These are phyloP conservation scores for Cerceris ruficornis DNA, from an alignment of 2,888 invertebrate species.

Conservation along the genomic window DNA sequence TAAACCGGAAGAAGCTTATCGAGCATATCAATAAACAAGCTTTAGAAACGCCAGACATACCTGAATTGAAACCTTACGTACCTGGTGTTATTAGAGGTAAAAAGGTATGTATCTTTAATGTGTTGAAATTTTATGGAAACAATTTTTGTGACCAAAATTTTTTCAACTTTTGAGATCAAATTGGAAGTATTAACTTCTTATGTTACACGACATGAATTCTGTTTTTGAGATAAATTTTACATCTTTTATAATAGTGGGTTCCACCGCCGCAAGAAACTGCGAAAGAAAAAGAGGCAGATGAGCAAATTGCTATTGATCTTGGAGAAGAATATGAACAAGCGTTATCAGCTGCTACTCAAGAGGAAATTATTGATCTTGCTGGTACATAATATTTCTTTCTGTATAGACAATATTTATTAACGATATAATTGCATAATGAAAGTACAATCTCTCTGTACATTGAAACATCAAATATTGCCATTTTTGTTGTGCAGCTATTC, in stretches of 20 bases:
- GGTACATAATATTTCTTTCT: conserved; percentile 82
- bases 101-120: conserved; percentile 85
- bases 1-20: conserved; percentile 96
- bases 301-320: conserved; percentile 95
- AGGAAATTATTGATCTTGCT: conserved; percentile 99
- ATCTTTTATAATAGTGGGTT: conserved; percentile 86
- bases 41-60: conserved; percentile 98
- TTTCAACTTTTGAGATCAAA: too few species aligned
- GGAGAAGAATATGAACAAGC: conserved; percentile 97
- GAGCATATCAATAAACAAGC: conserved; percentile 99
- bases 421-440: background rate
- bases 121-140: background rate
- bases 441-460: background rate
- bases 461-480: background rate
- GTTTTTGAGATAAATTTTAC: background rate
- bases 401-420: background rate
- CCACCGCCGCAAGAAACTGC: conserved; percentile 88
- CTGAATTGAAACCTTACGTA: conserved; percentile 96
- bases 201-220: too few species aligned
- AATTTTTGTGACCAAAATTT: conserved; percentile 4
- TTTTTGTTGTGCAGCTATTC: conserved; percentile 87
- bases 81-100: conserved; percentile 95
- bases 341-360: conserved; percentile 93
- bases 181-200: too few species aligned
- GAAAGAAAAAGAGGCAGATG: conserved; percentile 91